A percentile compares a stretch with the other conserved stretches of the same genome.
Evolutionary conservation across 2,888 invertebrate genomes (phyloP).

Genomic region (Raillietiella orientalis): DNA sequence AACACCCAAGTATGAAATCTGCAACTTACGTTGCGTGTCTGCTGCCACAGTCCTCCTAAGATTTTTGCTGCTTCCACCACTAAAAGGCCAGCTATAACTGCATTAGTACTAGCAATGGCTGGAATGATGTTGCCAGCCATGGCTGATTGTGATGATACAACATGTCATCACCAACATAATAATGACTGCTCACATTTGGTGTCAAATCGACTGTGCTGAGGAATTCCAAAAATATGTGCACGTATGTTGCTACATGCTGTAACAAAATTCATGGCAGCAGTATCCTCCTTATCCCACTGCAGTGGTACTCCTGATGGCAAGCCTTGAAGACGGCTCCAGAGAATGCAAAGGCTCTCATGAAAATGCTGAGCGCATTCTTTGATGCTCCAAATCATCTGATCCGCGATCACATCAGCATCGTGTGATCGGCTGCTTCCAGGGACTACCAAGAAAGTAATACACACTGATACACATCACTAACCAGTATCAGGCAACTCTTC

Average conservation of each 20-base stretch:
- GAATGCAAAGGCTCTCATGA: slow-evolving; percentile 24
- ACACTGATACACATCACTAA: slow-evolving; percentile 6
- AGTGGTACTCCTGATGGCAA: slow-evolving; percentile 29
- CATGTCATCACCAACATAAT: neutral
- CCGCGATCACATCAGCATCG: slow-evolving; percentile 10
- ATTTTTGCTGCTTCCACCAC: slow-evolving; percentile 55
- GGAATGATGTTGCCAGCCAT: slow-evolving; percentile 99
- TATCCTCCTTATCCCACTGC: slow-evolving; percentile 94
- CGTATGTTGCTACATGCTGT: slow-evolving; percentile 79
- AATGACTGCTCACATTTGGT: slow-evolving; percentile 44
- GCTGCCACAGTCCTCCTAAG: slow-evolving; percentile 15
- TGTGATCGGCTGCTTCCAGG: slow-evolving; percentile 14
- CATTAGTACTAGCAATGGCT: slow-evolving; percentile 95
- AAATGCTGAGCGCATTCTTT: slow-evolving; percentile 38
- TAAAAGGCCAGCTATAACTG: slow-evolving; percentile 84
- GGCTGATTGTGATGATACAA: slow-evolving; percentile 19
- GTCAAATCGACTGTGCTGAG: slow-evolving; percentile 56
- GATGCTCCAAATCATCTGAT: slow-evolving; percentile 45
- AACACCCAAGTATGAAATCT: neutral
- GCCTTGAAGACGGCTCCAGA: slow-evolving; percentile 23
- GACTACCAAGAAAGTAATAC: slow-evolving; percentile 4
- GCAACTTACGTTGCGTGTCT: slow-evolving; percentile 1
- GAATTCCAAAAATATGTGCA: slow-evolving; percentile 59
- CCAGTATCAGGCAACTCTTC: slow-evolving; percentile 20
- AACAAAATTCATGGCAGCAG: slow-evolving; percentile 76